phyloP scores from a whole-genome alignment of 2,113 vertebrate genomes.

The Crypturellus undulatus region DNA sequence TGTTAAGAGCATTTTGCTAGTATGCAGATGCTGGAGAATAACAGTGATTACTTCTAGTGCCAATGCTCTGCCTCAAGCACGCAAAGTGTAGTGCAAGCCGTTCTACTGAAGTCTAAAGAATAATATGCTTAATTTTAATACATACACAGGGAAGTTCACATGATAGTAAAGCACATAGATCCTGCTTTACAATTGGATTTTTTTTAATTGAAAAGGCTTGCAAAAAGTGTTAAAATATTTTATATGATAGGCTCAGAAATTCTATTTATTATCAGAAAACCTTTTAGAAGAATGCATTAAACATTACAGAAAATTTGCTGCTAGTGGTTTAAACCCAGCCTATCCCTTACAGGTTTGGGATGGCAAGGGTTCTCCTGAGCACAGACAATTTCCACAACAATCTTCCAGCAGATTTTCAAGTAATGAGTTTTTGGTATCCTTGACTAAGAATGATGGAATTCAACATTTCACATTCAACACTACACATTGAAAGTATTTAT shows the following conservation, averaged over 20 bases:
- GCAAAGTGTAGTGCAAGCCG: too few species aligned
- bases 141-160: neutral
- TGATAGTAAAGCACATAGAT: too few species aligned
- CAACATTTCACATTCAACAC: neutral
- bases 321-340: neutral
- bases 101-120: too few species aligned
- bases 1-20: too few species aligned
- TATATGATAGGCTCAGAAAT: neutral
- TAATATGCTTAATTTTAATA: too few species aligned
- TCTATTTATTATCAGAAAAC: neutral
- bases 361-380: neutral
- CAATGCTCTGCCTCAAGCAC: too few species aligned
- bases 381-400: neutral
- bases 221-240: neutral
- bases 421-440: neutral
- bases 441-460: neutral
- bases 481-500: neutral
- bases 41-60: too few species aligned
- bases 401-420: neutral
- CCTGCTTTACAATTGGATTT: neutral
- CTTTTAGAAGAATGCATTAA: neutral
- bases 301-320: neutral
- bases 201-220: neutral
- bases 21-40: too few species aligned
- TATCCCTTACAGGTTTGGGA: neutral